Evolutionary conservation across 2,888 invertebrate genomes (phyloP).

Genomic region (Amphimallon solstitiale): DNA sequence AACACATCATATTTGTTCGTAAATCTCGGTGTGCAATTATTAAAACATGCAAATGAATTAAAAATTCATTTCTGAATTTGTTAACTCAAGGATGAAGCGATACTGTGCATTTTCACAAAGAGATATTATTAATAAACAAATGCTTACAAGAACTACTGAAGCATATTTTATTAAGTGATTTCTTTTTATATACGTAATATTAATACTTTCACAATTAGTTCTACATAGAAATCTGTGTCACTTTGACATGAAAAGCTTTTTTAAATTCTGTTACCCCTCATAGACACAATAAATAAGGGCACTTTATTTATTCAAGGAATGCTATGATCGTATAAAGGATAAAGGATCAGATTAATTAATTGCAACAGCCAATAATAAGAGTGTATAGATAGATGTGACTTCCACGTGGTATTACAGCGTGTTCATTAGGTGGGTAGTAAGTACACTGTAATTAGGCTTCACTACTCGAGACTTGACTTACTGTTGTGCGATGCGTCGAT

Average conservation of each 20-base stretch:
- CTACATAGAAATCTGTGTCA: not conserved
- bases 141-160: not conserved
- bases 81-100: constrained; percentile 1
- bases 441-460: constrained; percentile 36
- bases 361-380: not conserved
- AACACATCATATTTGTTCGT: constrained; percentile 1
- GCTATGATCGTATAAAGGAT: not conserved
- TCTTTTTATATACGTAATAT: not conserved
- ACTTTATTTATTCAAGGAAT: constrained; percentile 14
- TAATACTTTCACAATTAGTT: constrained; percentile 11
- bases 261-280: not conserved
- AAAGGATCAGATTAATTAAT: not conserved
- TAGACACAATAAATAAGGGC: constrained; percentile 2
- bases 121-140: constrained; percentile 10
- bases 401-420: constrained; percentile 7
- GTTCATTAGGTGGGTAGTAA: not conserved
- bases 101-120: constrained; percentile 5
- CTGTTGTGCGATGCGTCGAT: constrained; percentile 38
- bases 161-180: not conserved
- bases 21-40: constrained; percentile 1
- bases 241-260: constrained; percentile 18
- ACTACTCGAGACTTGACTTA: constrained; percentile 40
- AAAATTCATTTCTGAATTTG: not conserved
- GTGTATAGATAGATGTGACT: not conserved
- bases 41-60: constrained; percentile 5